phyloP scores from a whole-genome alignment of 2,888 invertebrate genomes.

The Dryobotodes eremita region DNA sequence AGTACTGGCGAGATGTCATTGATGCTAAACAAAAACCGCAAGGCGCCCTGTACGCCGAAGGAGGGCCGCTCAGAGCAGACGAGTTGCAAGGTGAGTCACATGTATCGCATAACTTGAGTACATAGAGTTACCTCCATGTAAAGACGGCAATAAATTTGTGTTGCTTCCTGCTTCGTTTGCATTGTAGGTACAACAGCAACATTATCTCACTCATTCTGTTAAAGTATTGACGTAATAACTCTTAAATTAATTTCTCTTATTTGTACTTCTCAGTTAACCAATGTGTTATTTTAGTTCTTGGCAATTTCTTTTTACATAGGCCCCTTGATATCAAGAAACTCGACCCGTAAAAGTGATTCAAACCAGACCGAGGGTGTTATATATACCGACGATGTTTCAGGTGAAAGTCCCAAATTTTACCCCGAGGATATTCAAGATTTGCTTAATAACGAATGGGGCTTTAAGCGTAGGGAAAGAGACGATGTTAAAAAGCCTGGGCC shows the following conservation, averaged over 20 bases:
- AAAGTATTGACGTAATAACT: conserved; percentile 71
- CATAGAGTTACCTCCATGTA: conserved; percentile 67
- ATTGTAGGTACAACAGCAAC: conserved; percentile 78
- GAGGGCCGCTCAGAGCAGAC: conserved; percentile 84
- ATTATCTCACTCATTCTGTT: conserved; percentile 78
- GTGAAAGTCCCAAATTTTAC: conserved; percentile 88
- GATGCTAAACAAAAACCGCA: conserved; percentile 80
- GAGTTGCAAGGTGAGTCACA: conserved; percentile 82
- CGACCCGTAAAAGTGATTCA: conserved; percentile 71
- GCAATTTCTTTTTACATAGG: conserved; percentile 74
- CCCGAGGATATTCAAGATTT: conserved; percentile 91
- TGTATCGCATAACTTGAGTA: conserved; percentile 42
- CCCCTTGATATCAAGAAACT: conserved; percentile 72
- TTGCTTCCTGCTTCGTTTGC: conserved; percentile 84
- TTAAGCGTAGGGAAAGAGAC: conserved; percentile 96
- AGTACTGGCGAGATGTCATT: conserved; percentile 83
- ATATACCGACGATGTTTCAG: conserved; percentile 88
- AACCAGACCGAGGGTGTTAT: conserved; percentile 80
- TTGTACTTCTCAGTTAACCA: conserved; percentile 74
- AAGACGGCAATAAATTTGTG: conserved; percentile 75
- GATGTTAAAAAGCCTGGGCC: conserved; percentile 99
- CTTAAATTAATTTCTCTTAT: conserved; percentile 74
- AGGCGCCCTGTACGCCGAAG: conserved; percentile 84
- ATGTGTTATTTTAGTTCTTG: conserved; percentile 71
- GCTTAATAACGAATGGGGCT: conserved; percentile 93